Evolutionary conservation across 92 coral and sea anemone genomes (phyloP), one percentile per base, ranked within the genome.

Genomic region (Paragorgia papillata): DNA sequence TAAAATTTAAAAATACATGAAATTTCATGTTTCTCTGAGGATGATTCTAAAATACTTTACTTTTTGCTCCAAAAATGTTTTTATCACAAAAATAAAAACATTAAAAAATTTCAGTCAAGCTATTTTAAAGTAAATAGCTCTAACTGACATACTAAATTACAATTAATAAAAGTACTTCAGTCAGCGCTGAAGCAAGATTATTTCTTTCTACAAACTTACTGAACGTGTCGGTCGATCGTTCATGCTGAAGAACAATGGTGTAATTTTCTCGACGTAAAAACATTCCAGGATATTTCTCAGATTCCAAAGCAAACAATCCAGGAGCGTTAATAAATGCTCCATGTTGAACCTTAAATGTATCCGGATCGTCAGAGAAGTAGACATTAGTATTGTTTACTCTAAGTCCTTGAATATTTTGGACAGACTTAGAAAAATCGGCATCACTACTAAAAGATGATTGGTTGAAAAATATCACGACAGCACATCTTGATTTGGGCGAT

Each of bases 231-330:
- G 73, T 86, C 57, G 87, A 71, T 0, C 57, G 61, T 26, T 87
- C 75, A 28, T 84, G 82, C 73, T 93, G 89, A 57, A 93, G 80
- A 53, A 82, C 89, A 46, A 93, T 90, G 62, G 81, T 77, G 81
- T 90, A 87, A 62, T 93, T 86, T 69, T 75, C 87, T 69, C 91
- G 96, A 41, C 97, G 91, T 7, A 93, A 81, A 62, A 58, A 93
- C 60, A 60, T 81, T 10, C 90, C 82, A 40, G 93, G 96, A 32
- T 76, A 74, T 19, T 33, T 58, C 9, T 84, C 55, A 2, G 97
- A 87, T 56, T 93, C 96, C 41, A 93, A 55, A 8, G 96, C 87
- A 37, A 93, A 85, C 21, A 90, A 80, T 62, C 92, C 93, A 19
- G 89, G 80, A 30, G 79, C 86, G 26, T 86, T 76, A 27, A 83